Base-by-base conservation (phyloP, 2,797 vertebrate genomes). In the Chelidonichthys spinosus region DNA sequence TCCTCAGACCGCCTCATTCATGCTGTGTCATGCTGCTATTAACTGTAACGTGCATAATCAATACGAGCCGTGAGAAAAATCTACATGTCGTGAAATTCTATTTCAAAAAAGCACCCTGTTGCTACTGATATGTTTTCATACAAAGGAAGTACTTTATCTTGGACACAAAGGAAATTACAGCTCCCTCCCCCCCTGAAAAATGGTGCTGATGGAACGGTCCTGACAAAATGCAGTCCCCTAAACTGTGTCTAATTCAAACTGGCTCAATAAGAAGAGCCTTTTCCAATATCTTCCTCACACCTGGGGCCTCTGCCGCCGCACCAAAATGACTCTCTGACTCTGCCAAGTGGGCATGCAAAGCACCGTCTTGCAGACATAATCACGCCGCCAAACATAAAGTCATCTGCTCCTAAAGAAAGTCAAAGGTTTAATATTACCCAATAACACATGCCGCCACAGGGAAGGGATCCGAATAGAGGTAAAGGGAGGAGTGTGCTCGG, bases 211-310 rank as follows among this genome's bases (percentile, higher is more conserved):
- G 65, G 79, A 83, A 69, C 4, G 6, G 63, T 55, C 72, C 17
- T 7, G 52, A 83, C 69, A 86, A 83, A 81, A 83, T 62, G 59
- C 75, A 52, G 60, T 73, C 76, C 62, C 13, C 78, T 86, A 79
- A 89, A 82, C 69, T 79, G 75, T 83, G 73, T 54, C 71, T 89
- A 74, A 89, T 85, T 82, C 79, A 37, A 83, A 85, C 73, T 33
- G 82, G 74, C 78, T 81, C 76, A 81, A 83, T 73, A 69, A 80
- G 53, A 86, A 80, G 53, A 86, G 67, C 79, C 58, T 71, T 81
- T 82, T 89, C 80, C 88, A 92, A 92, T 93, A 93, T 88, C 83
- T 76, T 49, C 7, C 63, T 61, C 64, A 70, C 88, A 92, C 88
- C 90, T 91, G 90, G 63, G 85, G 87, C 86, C 81, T 77, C 72